Evolutionary conservation across 2,888 invertebrate genomes (phyloP).

Genomic region (Rhopalosiphum nymphaeae): DNA sequence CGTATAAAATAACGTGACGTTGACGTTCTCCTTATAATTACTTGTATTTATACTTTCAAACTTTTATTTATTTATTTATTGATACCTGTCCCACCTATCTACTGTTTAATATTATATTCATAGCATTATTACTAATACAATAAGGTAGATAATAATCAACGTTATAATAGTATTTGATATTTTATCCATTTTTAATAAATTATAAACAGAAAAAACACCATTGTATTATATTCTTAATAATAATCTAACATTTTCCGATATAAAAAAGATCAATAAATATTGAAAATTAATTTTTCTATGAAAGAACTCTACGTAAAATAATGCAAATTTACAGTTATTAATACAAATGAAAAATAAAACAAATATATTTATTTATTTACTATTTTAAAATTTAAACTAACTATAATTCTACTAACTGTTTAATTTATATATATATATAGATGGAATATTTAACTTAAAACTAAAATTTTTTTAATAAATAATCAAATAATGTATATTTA

Average conservation of each 20-base stretch:
- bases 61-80: not conserved
- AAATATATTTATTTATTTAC: not conserved
- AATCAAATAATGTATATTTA: not conserved
- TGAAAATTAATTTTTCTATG: not conserved
- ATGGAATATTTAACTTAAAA: not conserved
- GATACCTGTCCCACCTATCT: not conserved
- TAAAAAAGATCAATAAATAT: not conserved
- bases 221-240: not conserved
- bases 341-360: not conserved
- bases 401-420: no score
- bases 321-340: not conserved
- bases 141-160: not conserved
- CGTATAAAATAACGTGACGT: not conserved
- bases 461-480: not conserved
- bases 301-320: not conserved
- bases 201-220: not conserved
- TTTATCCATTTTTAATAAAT: not conserved
- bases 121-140: not conserved
- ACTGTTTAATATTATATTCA: not conserved
- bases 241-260: not conserved
- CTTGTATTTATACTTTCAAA: not conserved
- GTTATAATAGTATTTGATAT: not conserved
- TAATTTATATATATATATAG: not conserved
- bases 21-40: not conserved
- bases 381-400: not conserved